Conservation (phyloP, 2,113 vertebrate genomes). For the Balaeniceps rex region DNA sequence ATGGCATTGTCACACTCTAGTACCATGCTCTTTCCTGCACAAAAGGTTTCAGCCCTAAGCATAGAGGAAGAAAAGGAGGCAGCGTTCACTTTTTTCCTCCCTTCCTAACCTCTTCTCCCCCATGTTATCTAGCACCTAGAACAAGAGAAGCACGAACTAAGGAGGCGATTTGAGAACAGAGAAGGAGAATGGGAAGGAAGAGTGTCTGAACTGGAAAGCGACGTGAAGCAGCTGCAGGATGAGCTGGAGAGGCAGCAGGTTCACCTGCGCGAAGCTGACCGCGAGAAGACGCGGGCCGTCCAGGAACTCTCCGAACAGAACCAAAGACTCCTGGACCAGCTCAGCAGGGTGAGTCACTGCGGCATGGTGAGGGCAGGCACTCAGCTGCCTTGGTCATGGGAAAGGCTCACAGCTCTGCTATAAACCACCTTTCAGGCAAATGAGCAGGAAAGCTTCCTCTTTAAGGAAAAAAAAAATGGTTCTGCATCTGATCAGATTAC, state of each 20-base stretch:
- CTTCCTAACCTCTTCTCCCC: background rate
- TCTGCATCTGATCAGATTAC: background rate
- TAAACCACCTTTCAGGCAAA: background rate
- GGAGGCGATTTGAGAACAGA: constrained; percentile 88
- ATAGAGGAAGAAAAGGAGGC: background rate
- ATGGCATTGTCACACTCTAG: background rate
- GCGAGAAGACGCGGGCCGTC: constrained; percentile 87
- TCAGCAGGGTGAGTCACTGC: constrained; percentile 85
- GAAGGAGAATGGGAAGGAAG: constrained; percentile 98
- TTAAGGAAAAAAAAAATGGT: background rate
- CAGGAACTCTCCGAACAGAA: constrained; percentile 96
- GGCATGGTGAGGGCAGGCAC: background rate
- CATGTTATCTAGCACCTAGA: constrained; percentile 83
- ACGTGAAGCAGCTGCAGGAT: constrained; percentile 91
- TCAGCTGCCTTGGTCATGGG: accelerated
- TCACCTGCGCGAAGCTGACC: constrained; percentile 88
- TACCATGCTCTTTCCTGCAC: background rate
- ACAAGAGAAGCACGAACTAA: constrained; percentile 94
- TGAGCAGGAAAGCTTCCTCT: background rate
- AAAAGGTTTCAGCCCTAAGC: background rate
- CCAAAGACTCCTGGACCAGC: constrained; percentile 95
- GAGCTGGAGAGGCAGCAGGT: constrained; percentile 93
- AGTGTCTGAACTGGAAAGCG: constrained; percentile 93
- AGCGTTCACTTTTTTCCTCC: background rate
- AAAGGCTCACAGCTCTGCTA: background rate